Percentiles rank a stretch among this genome's conserved stretches.
Evolutionary conservation across 2,797 vertebrate genomes (phyloP).

Genomic region (Gymnopithys bicolor): DNA sequence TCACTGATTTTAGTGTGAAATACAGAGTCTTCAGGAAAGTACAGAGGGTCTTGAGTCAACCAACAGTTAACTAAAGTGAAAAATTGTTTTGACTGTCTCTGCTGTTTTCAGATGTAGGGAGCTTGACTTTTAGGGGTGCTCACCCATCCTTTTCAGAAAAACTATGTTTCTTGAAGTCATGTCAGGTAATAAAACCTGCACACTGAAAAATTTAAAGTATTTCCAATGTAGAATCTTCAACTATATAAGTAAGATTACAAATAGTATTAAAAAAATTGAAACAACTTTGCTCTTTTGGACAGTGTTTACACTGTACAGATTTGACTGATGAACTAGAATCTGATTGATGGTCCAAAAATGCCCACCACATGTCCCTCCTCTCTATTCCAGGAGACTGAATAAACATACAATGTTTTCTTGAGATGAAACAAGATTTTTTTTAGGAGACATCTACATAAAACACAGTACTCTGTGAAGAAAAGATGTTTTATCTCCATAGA

Average conservation of each 20-base stretch:
- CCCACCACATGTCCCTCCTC: slow-evolving; percentile 29
- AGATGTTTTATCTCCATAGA: neutral
- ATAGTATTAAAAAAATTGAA: neutral
- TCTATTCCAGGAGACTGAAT: slow-evolving; percentile 30
- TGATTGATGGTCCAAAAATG: slow-evolving; percentile 49
- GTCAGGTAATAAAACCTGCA: neutral
- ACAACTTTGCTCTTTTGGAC: neutral
- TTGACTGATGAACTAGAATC: neutral
- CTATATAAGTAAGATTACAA: neutral
- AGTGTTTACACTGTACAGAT: slow-evolving; percentile 31
- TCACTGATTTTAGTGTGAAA: neutral
- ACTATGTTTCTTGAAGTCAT: neutral
- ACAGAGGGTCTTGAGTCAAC: neutral
- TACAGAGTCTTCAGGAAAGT: neutral
- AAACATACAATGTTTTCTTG: slow-evolving; percentile 33
- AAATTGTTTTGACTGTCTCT: neutral
- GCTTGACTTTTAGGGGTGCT: neutral
- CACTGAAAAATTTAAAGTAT: neutral
- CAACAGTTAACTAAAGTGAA: neutral
- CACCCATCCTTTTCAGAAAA: neutral
- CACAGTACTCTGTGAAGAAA: neutral
- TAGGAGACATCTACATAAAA: neutral
- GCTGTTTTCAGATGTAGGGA: neutral
- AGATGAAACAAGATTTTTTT: slow-evolving; percentile 5
- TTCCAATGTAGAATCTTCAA: neutral